Conservation (phyloP, 2,888 invertebrate species). For the Tigriopus californicus region DNA sequence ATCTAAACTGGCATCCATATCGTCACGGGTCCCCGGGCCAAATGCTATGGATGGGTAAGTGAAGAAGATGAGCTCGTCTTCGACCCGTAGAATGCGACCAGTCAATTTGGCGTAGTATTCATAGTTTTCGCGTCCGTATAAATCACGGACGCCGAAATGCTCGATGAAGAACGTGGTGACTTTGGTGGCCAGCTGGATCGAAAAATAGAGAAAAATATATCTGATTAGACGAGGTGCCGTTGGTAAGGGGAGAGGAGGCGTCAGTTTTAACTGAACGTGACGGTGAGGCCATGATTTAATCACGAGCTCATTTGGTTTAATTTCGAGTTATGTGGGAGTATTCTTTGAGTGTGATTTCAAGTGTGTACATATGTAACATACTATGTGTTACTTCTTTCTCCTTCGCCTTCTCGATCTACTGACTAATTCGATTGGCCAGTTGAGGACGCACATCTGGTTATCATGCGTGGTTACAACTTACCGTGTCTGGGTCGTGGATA, state of each 20-base stretch:
- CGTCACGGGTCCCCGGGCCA: neutral
- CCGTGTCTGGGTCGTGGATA: too few relatives aligned
- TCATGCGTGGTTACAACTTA: too few relatives aligned
- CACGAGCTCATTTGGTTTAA: neutral
- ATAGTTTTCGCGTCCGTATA: constrained; percentile 85
- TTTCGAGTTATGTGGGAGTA: too few relatives aligned
- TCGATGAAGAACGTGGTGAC: constrained; percentile 94
- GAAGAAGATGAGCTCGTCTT: constrained; percentile 26
- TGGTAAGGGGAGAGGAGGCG: too few relatives aligned
- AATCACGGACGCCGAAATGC: constrained; percentile 49
- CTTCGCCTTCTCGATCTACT: too few relatives aligned
- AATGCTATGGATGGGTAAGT: constrained; percentile 8
- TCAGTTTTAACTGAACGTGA: neutral
- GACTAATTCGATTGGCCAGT: too few relatives aligned
- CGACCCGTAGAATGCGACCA: constrained; percentile 71
- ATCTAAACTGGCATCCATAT: neutral
- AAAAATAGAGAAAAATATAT: constrained; percentile 8
- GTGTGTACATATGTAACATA: too few relatives aligned
- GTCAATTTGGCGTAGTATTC: constrained; percentile 89
- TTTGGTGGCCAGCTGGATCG: constrained; percentile 62
- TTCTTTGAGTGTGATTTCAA: too few relatives aligned
- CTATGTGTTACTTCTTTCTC: neutral
- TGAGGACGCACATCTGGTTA: too few relatives aligned
- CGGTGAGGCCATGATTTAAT: neutral
- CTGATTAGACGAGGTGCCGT: too few relatives aligned